A percentile compares a stretch with the other conserved stretches of the same genome.
These are phyloP conservation scores for Tanypteryx hageni DNA, from an alignment of 2,888 invertebrate genomes.

Conservation along the genomic window DNA sequence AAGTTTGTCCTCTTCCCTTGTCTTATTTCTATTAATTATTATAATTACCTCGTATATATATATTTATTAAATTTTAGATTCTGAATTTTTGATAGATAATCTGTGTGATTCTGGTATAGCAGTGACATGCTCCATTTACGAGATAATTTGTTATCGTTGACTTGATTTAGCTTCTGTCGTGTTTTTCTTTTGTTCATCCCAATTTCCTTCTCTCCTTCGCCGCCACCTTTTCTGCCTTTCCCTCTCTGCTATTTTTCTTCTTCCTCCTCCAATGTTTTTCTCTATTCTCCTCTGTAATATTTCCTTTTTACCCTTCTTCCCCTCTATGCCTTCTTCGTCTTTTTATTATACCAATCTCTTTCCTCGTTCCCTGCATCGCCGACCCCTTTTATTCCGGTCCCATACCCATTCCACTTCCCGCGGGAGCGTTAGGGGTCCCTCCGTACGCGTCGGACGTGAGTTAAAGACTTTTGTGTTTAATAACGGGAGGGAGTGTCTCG, in stretches of 20 bases:
- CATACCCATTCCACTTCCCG: slow-evolving; percentile 53
- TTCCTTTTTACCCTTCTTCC: slow-evolving; percentile 21
- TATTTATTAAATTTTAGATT: no score
- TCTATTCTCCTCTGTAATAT: not conserved
- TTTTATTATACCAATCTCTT: not conserved
- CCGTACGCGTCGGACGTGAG: slow-evolving; percentile 61
- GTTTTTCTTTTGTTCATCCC: not conserved
- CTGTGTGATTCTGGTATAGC: no score
- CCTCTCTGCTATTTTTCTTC: not conserved
- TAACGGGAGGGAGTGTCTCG: slow-evolving; percentile 58
- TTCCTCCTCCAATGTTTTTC: not conserved
- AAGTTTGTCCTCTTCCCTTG: not conserved
- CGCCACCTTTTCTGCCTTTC: not conserved
- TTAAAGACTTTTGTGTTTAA: slow-evolving; percentile 63
- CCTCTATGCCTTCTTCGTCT: not conserved
- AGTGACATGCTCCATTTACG: no score
- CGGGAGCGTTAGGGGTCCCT: slow-evolving; percentile 51
- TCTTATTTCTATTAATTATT: not conserved
- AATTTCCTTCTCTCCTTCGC: not conserved
- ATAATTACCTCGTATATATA: no score
- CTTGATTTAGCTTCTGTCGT: no score
- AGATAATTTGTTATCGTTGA: no score
- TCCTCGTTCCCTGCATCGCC: not conserved
- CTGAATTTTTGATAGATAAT: no score
- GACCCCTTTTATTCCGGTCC: slow-evolving; percentile 16